Conservation (phyloP, 1,140 invertebrate genomes). For the Ephestia elutella region DNA sequence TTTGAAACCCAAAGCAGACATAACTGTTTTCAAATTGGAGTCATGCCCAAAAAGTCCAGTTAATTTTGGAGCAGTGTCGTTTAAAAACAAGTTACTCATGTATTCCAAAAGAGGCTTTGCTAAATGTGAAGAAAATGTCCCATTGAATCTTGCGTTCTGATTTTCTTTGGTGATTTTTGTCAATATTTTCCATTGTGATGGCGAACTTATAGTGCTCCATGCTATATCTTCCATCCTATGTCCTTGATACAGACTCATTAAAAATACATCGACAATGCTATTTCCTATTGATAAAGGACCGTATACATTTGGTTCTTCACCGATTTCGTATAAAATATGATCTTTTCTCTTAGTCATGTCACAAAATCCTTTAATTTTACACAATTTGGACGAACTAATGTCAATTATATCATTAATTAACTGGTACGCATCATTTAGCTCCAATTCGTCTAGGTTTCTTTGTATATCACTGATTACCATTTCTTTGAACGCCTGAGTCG, state of each 20-base stretch:
- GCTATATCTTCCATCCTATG: slow-evolving; percentile 37
- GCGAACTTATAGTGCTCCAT: slow-evolving; percentile 42
- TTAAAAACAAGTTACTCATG: slow-evolving; percentile 36
- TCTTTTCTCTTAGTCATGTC: slow-evolving; percentile 36
- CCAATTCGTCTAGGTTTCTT: slow-evolving; percentile 29
- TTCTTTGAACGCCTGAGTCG: slow-evolving; percentile 28
- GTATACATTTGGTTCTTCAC: slow-evolving; percentile 41
- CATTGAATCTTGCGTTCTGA: slow-evolving; percentile 44
- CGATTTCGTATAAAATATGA: slow-evolving; percentile 33
- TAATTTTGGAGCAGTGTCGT: slow-evolving; percentile 28
- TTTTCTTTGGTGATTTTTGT: slow-evolving; percentile 44
- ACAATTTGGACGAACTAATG: slow-evolving; percentile 38
- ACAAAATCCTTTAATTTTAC: slow-evolving; percentile 35
- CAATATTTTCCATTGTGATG: slow-evolving; percentile 36
- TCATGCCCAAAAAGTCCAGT: slow-evolving; percentile 39
- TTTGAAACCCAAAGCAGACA: slow-evolving; percentile 31
- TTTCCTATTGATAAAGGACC: slow-evolving; percentile 49
- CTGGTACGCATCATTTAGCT: slow-evolving; percentile 34
- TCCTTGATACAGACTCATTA: slow-evolving; percentile 62
- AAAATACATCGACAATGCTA: slow-evolving; percentile 44
- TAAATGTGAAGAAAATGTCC: slow-evolving; percentile 37
- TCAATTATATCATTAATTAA: slow-evolving; percentile 45
- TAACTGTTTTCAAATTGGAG: slow-evolving; percentile 37
- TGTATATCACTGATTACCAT: slow-evolving; percentile 37
- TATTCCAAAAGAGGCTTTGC: slow-evolving; percentile 39